These are phyloP conservation scores for Spinus pinus DNA, from an alignment of 2,797 vertebrate species.

Conservation along the genomic window DNA sequence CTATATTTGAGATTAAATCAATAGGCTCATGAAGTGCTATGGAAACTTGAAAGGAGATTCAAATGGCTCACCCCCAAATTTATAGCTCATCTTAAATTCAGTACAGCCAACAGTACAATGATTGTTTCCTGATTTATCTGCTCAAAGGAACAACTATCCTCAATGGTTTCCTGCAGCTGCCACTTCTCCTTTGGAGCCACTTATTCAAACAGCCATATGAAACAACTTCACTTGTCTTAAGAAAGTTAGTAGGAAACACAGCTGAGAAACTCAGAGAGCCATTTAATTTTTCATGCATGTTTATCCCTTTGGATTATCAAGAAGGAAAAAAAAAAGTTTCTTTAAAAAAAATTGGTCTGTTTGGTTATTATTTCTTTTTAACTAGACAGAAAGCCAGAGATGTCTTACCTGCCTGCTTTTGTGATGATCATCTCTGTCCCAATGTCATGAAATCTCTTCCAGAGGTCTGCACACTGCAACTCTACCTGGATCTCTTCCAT, in stretches of 20 bases:
- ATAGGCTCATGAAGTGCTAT: background rate
- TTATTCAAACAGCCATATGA: background rate
- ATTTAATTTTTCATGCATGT: background rate
- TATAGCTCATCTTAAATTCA: background rate
- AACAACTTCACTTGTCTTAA: background rate
- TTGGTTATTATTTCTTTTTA: background rate
- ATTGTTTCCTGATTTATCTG: background rate
- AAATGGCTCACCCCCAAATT: background rate
- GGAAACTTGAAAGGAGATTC: background rate
- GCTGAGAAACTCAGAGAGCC: background rate
- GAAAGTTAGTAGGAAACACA: background rate
- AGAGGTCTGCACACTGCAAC: conserved; percentile 95
- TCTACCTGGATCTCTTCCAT: conserved; percentile 99
- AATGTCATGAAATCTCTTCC: conserved; percentile 99
- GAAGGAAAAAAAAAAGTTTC: fast-evolving
- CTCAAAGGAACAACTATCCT: background rate
- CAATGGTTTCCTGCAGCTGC: background rate
- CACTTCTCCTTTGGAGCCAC: background rate
- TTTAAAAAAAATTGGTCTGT: background rate
- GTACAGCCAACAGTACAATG: background rate
- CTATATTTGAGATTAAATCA: background rate
- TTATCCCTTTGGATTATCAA: background rate
- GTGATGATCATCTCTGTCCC: conserved; percentile 99
- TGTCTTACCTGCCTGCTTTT: conserved; percentile 93
- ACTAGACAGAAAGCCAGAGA: background rate